Evolutionary conservation across 2,888 invertebrate species (phyloP).

Genomic region (Antitype chi): DNA sequence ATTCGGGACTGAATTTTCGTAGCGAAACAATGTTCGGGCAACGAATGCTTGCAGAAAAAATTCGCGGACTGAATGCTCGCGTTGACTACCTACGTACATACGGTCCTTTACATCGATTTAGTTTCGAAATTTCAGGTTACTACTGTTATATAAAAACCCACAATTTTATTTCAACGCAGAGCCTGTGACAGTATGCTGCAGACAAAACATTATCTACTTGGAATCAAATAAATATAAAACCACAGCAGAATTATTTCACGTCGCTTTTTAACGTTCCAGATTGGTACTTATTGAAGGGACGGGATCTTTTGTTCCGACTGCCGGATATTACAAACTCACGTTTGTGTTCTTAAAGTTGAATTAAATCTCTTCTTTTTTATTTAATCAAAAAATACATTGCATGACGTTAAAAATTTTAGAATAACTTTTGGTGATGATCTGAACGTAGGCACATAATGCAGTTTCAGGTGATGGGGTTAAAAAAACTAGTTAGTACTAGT

Average conservation of each 20-base stretch:
- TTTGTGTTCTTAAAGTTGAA: slow-evolving; percentile 9
- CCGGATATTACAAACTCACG: slow-evolving; percentile 19
- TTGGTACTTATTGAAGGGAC: slow-evolving; percentile 1
- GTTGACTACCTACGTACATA: neutral
- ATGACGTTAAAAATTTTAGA: neutral
- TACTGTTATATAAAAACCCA: no score
- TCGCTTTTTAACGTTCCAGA: neutral
- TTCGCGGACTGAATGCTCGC: neutral
- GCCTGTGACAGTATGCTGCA: no score
- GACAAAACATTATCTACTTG: neutral
- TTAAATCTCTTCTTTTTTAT: neutral
- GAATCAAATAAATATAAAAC: slow-evolving; percentile 1
- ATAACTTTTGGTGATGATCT: neutral
- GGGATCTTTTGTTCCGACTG: slow-evolving; percentile 12
- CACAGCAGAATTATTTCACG: neutral
- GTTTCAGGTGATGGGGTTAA: neutral
- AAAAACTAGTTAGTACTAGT: neutral
- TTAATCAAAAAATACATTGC: neutral
- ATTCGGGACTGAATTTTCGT: neutral
- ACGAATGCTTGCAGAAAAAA: neutral
- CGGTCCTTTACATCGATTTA: neutral
- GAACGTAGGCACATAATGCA: neutral
- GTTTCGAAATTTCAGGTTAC: neutral
- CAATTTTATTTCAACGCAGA: neutral
- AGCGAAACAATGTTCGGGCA: neutral